phyloP scores from a whole-genome alignment of 2,888 invertebrate species.

The Dryobota labecula region DNA sequence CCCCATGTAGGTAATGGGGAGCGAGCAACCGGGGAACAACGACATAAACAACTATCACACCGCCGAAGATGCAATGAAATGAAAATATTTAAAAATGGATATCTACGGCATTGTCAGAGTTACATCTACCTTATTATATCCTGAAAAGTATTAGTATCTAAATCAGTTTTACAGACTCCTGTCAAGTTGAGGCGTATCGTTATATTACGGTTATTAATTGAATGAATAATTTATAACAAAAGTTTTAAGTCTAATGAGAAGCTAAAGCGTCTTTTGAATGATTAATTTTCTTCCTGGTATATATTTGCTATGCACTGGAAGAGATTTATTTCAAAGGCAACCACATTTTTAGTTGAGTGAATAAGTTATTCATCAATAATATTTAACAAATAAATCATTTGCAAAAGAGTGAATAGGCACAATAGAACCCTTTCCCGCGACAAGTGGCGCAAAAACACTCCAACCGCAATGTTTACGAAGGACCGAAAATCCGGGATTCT shows the following conservation, averaged over 20 bases:
- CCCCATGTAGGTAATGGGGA: no score
- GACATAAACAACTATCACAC: not conserved
- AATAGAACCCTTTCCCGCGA: conserved; percentile 16
- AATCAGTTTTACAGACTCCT: conserved; percentile 13
- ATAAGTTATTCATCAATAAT: conserved; percentile 1
- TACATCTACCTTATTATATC: no score
- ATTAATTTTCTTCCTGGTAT: conserved; percentile 36
- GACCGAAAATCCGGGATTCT: conserved; percentile 8
- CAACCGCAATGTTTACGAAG: conserved; percentile 19
- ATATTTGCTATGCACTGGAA: conserved; percentile 21
- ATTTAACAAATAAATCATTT: conserved; percentile 38
- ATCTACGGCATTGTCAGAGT: not conserved
- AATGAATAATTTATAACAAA: conserved; percentile 60
- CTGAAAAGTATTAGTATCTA: conserved; percentile 19
- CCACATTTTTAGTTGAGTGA: conserved; percentile 5
- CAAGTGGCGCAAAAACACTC: conserved; percentile 27
- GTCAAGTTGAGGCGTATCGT: conserved; percentile 16
- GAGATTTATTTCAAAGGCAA: conserved; percentile 13
- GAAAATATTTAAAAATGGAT: not conserved
- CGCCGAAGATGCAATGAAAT: not conserved
- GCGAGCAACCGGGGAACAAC: not conserved
- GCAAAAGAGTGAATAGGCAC: conserved; percentile 6
- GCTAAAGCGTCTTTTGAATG: conserved; percentile 58
- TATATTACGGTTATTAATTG: conserved; percentile 49
- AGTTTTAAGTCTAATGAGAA: conserved; percentile 71